Evolutionary conservation across 92 coral and sea anemone species (phyloP).

Genomic region (Anthopleura xanthogrammica): DNA sequence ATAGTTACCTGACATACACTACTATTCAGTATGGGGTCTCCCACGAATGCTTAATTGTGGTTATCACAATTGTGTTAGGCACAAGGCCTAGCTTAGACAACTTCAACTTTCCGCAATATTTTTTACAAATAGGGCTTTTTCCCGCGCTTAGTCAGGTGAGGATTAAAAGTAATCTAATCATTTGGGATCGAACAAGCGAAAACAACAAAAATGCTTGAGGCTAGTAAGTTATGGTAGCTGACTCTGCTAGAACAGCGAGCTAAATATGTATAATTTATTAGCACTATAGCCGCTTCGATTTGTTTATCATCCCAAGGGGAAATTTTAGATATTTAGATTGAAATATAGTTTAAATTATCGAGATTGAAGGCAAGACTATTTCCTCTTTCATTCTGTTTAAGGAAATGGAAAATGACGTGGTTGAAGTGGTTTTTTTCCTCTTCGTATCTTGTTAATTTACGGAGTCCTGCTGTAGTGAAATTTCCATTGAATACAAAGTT

Average conservation of each 20-base stretch:
- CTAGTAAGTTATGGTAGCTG: conserved; percentile 17
- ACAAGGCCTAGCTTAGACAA: not conserved
- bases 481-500: not conserved
- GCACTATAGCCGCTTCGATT: conserved; percentile 44
- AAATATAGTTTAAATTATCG: conserved; percentile 26
- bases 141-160: not conserved
- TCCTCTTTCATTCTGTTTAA: conserved; percentile 27
- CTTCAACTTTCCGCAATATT: not conserved
- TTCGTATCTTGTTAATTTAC: not conserved
- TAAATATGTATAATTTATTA: conserved; percentile 45
- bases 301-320: conserved; percentile 49
- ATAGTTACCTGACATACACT: not conserved
- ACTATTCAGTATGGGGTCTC: not conserved
- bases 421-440: conserved; percentile 12
- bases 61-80: not conserved
- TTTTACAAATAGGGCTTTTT: not conserved
- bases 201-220: not conserved
- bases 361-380: conserved; percentile 14
- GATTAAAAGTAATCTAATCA: not conserved
- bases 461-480: not conserved
- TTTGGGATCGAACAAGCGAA: not conserved
- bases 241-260: conserved; percentile 15
- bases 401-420: conserved; percentile 40
- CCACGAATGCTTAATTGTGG: not conserved
- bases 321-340: conserved; percentile 26